Conservation (phyloP, 2,113 vertebrate species). For the Thomomys bottae region DNA sequence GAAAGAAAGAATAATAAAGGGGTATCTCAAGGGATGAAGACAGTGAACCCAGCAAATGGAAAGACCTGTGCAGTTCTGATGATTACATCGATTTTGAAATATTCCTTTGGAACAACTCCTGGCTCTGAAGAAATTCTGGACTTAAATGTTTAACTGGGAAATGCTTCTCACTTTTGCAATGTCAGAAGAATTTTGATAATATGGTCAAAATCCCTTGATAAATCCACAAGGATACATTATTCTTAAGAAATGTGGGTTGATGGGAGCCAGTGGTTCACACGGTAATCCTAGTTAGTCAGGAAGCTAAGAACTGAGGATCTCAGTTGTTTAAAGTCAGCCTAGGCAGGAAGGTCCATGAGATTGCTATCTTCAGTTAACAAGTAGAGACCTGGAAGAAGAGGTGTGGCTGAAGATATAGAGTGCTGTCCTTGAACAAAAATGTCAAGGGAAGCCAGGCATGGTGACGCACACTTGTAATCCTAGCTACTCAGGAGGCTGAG, state of each 20-base stretch:
- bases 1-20: neutral
- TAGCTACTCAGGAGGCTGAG: too few relatives aligned
- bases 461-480: too few relatives aligned
- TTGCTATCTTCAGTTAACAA: too few relatives aligned
- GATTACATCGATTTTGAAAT: conserved; percentile 70
- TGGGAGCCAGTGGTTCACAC: too few relatives aligned
- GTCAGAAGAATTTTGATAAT: conserved; percentile 71
- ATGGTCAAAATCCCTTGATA: conserved; percentile 74
- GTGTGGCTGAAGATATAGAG: too few relatives aligned
- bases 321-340: too few relatives aligned
- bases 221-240: conserved; percentile 25
- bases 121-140: conserved; percentile 67
- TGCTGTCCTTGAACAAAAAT: too few relatives aligned
- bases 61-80: neutral
- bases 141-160: conserved; percentile 64
- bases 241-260: neutral
- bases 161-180: conserved; percentile 64
- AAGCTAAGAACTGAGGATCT: too few relatives aligned
- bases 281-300: too few relatives aligned
- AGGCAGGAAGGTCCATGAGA: too few relatives aligned
- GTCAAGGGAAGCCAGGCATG: too few relatives aligned
- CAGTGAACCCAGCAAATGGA: neutral
- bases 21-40: neutral
- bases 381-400: too few relatives aligned
- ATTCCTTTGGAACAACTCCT: conserved; percentile 24